phyloP scores from a whole-genome alignment of 2,888 invertebrate species.

The Euplexia lucipara region DNA sequence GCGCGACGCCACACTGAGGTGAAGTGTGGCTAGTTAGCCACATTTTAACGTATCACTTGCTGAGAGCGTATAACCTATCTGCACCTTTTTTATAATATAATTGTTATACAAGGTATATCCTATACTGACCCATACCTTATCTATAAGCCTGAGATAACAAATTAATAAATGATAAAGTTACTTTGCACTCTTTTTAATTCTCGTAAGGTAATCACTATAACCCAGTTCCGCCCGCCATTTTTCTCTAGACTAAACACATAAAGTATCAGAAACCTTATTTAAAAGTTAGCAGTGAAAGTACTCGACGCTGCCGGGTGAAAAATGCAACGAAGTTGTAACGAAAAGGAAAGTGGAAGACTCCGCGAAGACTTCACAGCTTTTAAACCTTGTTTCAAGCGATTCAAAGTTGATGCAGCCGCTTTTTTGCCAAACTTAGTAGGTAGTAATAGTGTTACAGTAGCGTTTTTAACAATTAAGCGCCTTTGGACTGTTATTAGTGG shows the following conservation, averaged over 20 bases:
- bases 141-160: too few species aligned
- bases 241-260: constrained; percentile 32
- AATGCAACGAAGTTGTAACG: constrained; percentile 83
- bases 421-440: constrained; percentile 61
- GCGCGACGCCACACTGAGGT: too few species aligned
- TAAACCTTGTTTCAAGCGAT: constrained; percentile 66
- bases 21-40: too few species aligned
- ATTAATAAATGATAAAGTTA: too few species aligned
- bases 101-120: too few species aligned
- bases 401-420: constrained; percentile 60
- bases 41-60: too few species aligned
- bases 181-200: background rate
- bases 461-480: constrained; percentile 48
- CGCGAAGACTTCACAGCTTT: constrained; percentile 67
- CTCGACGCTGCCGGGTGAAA: constrained; percentile 79
- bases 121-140: too few species aligned
- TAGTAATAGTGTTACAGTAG: constrained; percentile 44
- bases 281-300: constrained; percentile 84
- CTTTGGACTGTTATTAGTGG: constrained; percentile 17
- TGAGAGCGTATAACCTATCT: too few species aligned
- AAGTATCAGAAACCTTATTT: constrained; percentile 68
- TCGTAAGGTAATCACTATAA: background rate
- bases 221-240: background rate
- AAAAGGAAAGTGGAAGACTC: constrained; percentile 81
- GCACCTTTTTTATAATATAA: too few species aligned